Percentiles rank a stretch among this genome's conserved stretches.
phyloP scores from a whole-genome alignment of 1,140 invertebrate genomes.

The Drosophila rufa region DNA sequence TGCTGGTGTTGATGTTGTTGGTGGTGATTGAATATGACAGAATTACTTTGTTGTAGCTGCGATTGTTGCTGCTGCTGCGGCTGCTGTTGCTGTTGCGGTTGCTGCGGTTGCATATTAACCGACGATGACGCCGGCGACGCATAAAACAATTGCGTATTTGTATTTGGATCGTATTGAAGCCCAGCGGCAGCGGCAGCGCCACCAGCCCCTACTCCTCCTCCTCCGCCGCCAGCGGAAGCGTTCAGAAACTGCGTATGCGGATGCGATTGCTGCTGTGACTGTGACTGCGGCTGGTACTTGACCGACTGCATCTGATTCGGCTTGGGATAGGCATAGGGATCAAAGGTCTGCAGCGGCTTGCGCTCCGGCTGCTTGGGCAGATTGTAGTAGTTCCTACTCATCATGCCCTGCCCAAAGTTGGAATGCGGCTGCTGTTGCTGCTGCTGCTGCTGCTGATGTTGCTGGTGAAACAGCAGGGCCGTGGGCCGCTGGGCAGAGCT shows the following conservation, averaged over 20 bases:
- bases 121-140: conserved; percentile 50
- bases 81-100: conserved; percentile 35
- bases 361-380: conserved; percentile 71
- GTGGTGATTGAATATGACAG: conserved; percentile 64
- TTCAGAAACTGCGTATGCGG: conserved; percentile 68
- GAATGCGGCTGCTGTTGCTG: conserved; percentile 50
- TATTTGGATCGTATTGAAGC: conserved; percentile 73
- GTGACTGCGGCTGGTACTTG: conserved; percentile 67
- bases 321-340: conserved; percentile 79
- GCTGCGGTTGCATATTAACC: conserved; percentile 60
- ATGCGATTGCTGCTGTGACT: conserved; percentile 45
- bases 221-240: conserved; percentile 48
- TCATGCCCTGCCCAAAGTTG: conserved; percentile 65
- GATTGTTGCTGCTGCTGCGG: conserved; percentile 26
- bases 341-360: conserved; percentile 80
- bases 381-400: conserved; percentile 75
- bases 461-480: conserved; percentile 54
- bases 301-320: conserved; percentile 64
- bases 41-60: conserved; percentile 73
- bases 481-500: conserved; percentile 63
- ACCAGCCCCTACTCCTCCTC: conserved; percentile 11
- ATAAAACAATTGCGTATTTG: conserved; percentile 78
- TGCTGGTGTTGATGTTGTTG: conserved; percentile 37
- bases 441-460: conserved; percentile 36
- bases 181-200: conserved; percentile 37